Conservation (phyloP, 2,797 vertebrate genomes). For the Thalassophryne amazonica region DNA sequence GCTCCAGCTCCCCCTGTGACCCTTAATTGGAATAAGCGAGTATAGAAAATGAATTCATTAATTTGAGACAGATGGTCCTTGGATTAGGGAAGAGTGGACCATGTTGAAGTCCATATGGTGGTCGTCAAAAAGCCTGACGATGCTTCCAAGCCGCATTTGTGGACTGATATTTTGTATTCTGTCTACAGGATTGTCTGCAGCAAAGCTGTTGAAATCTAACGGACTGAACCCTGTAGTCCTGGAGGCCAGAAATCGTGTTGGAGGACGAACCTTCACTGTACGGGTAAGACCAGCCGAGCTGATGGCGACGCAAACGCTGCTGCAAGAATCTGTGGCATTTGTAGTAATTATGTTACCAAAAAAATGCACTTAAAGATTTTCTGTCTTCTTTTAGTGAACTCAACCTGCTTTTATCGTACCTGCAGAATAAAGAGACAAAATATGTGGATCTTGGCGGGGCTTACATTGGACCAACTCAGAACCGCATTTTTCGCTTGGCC, state of each 20-base stretch:
- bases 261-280: constrained; percentile 91
- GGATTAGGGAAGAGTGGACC: no score
- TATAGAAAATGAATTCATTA: no score
- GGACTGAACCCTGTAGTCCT: constrained; percentile 88
- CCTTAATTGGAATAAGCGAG: no score
- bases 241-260: constrained; percentile 92
- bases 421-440: constrained; percentile 90
- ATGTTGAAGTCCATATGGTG: no score
- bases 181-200: constrained; percentile 87
- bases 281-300: constrained; percentile 76
- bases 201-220: constrained; percentile 86
- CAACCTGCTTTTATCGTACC: no score
- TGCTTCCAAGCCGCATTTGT: no score
- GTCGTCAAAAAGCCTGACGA: no score
- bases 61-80: no score
- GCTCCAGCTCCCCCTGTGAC: no score
- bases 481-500: constrained; percentile 88
- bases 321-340: neutral
- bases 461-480: constrained; percentile 96
- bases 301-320: neutral
- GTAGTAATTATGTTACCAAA: no score
- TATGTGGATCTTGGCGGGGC: constrained; percentile 96
- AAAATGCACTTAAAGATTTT: no score
- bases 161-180: neutral
- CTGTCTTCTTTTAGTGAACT: no score